These are phyloP conservation scores for Paracentrotus lividus DNA, from an alignment of 53 echinoderm and acorn worm species.

Conservation along the genomic window DNA sequence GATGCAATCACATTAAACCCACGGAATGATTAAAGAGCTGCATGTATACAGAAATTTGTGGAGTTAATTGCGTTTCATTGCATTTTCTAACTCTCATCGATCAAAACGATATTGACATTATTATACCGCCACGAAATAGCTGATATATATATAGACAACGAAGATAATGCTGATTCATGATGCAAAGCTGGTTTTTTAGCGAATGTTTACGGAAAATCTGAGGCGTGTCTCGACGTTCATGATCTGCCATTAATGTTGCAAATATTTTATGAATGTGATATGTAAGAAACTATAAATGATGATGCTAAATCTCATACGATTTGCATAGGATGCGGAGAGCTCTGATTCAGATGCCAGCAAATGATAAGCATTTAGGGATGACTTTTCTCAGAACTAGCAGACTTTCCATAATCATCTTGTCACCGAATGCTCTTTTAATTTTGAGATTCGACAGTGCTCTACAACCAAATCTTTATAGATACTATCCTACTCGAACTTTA, in stretches of 20 bases:
- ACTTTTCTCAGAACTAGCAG: not conserved
- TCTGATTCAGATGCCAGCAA: not conserved
- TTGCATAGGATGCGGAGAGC: too few species aligned
- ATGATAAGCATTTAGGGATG: too few species aligned
- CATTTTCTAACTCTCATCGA: not conserved
- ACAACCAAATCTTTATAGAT: not conserved
- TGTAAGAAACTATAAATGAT: too few species aligned
- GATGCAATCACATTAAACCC: too few species aligned
- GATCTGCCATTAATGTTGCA: not conserved
- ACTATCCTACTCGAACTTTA: not conserved
- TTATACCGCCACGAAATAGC: not conserved
- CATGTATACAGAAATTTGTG: not conserved
- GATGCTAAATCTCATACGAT: not conserved
- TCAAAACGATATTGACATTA: not conserved
- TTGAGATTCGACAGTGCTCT: not conserved
- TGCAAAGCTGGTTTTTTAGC: not conserved
- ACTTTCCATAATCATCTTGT: too few species aligned
- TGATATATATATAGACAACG: not conserved
- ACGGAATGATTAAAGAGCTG: not conserved
- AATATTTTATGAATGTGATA: too few species aligned
- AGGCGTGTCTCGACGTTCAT: not conserved
- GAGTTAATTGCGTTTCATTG: not conserved
- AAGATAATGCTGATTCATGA: not conserved
- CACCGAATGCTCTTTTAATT: not conserved
- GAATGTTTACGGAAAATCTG: not conserved